Evolutionary conservation across 53 echinoderm and acorn worm genomes (phyloP), one percentile per base, ranked within the genome.

Genomic region (Echinarachnius parma): DNA sequence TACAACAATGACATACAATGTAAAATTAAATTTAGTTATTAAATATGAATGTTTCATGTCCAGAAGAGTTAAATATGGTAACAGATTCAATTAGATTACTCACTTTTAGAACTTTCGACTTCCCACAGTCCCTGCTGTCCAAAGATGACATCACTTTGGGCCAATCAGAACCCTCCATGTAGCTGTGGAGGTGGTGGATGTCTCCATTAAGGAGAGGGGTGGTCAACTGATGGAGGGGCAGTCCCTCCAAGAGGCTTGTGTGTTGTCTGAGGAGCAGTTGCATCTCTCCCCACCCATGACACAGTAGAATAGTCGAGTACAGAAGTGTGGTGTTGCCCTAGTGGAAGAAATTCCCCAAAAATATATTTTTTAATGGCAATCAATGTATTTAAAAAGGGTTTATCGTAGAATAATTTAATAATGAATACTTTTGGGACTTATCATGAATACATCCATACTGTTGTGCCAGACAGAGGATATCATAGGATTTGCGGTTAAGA

Each of bases 221-320:
- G 30, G 28, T 21, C 26, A 55, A 19, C 24, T 4, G 16, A 18
- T 39, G 56, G 44, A 56, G 74, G 74, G 74, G 57, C 9, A 28
- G 16, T 28, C n/a, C 28, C 37, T 57, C 57, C 74, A 72, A 36
- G 9, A 66, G 74, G 64, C 56, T 72, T 47, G 86, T 86, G 74
- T 86, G 75, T 16, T 82, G 86, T 31, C 61, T 42, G 24, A 86
- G 60, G 33, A 86, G 28, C 13, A 86, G 64, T 3, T 77, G 70
- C 21, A 77, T 26, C 19, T 86, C 86, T 31, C 86, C 82, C 86
- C 82, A 86, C n/a, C 77, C 78, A 71, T 82, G 42, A 50, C 82
- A 82, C 13, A 86, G 60, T 21, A 81, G 77, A 45, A 64, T 62
- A 10, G 86, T 82, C 36, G 33, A 28, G 42, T 76, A 52, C 22